Conservation (phyloP, 1,140 invertebrate genomes). For the Dendroctonus valens region DNA sequence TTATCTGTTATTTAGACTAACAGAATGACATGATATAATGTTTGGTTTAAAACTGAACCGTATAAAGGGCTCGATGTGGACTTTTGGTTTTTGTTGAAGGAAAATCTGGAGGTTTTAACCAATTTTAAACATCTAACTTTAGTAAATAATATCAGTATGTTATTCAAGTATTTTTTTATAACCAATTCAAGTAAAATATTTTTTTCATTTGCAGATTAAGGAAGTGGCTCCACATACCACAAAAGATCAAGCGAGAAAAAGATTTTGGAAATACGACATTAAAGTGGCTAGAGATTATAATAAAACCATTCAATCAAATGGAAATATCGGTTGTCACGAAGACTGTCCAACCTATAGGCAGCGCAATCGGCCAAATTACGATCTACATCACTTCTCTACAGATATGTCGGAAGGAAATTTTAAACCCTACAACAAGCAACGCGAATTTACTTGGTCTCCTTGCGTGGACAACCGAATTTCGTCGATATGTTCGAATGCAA, state of each 20-base stretch:
- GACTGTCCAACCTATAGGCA: no score
- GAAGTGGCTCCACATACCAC: constrained; percentile 67
- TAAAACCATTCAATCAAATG: constrained; percentile 47
- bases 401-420: constrained; percentile 32
- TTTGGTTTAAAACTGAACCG: no score
- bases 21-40: no score
- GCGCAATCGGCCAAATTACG: constrained; percentile 6
- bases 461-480: constrained; percentile 9
- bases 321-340: constrained; percentile 1
- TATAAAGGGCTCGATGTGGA: no score
- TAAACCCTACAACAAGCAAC: constrained; percentile 25
- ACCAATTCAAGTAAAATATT: neutral
- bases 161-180: no score
- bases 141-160: no score
- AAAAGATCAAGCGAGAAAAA: constrained; percentile 48
- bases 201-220: constrained; percentile 59
- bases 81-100: no score
- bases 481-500: neutral
- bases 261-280: constrained; percentile 69
- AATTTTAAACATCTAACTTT: no score
- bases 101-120: no score
- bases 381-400: constrained; percentile 30
- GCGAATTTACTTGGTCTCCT: constrained; percentile 36
- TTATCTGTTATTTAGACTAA: no score
- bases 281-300: constrained; percentile 60